These are phyloP conservation scores for Drosophila macrospina DNA, from an alignment of 2,888 invertebrate genomes.

Conservation along the genomic window DNA sequence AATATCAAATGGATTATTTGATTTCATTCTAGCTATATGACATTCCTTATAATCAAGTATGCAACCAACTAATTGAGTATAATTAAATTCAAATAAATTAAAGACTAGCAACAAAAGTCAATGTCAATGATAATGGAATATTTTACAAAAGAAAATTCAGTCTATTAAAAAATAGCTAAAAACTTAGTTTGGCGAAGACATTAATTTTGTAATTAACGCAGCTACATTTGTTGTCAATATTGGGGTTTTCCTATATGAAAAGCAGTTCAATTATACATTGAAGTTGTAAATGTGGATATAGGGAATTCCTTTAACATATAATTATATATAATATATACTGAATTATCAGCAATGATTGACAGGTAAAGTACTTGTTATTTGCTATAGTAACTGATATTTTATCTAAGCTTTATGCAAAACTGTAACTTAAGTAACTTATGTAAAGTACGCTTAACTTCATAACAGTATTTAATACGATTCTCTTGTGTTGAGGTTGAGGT, in stretches of 20 bases:
- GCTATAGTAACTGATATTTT: too few relatives aligned
- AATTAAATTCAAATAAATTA: slow-evolving; percentile 38
- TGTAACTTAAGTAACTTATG: neutral
- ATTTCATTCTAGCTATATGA: neutral
- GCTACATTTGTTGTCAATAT: too few relatives aligned
- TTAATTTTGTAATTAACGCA: slow-evolving; percentile 38
- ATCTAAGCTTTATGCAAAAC: too few relatives aligned
- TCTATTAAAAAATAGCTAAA: slow-evolving; percentile 19
- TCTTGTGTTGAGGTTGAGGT: too few relatives aligned
- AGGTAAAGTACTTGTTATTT: neutral
- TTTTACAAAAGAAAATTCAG: slow-evolving; percentile 1
- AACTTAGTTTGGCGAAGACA: slow-evolving; percentile 8
- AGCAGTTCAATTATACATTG: too few relatives aligned
- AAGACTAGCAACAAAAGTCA: slow-evolving; percentile 40
- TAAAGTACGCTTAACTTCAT: slow-evolving; percentile 1
- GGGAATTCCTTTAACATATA: too few relatives aligned
- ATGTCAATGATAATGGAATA: slow-evolving; percentile 48
- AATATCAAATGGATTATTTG: neutral
- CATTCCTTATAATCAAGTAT: neutral
- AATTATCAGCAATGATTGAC: too few relatives aligned
- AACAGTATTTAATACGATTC: neutral
- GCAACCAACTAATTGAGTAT: slow-evolving; percentile 36
- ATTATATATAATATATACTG: too few relatives aligned
- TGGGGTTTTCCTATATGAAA: too few relatives aligned
- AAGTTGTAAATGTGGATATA: too few relatives aligned